Evolutionary conservation across 2,888 invertebrate species (phyloP), one percentile per base, ranked within the genome.

Genomic region (Sarcophaga carnaria): DNA sequence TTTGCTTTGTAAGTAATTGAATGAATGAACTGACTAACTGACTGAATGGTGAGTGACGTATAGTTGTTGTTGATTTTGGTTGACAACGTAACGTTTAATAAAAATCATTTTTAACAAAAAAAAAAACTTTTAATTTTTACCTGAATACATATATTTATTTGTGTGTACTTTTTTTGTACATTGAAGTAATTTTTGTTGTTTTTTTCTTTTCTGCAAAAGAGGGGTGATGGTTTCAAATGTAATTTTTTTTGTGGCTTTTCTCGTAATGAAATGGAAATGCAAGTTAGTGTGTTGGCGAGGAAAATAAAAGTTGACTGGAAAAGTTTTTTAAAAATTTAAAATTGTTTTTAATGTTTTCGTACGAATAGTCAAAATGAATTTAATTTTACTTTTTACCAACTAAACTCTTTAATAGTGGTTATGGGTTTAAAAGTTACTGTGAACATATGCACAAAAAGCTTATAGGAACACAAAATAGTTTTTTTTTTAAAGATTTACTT

Each of bases 111-210:
- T 37, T 8, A 8, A 45, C 14, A 71, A 60, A 59, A 54, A 63
- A 81, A 25, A 27, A 70, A 76, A 54, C 69, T 82, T 70, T 70
- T 45, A 76, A 83, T 72, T 84, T 77, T 37, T 63, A 84, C 80
- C 80, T 76, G 60, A 22, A 22, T 22, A 22, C 4, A 45, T 80
- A n/a, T 66, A 76, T 80, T 45, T 66, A 64, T 27, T 45, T 67
- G 17, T 11, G 4, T 62, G 20, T 49, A 37, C 22, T 27, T 78
- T 76, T 72, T 60, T 27, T 45, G 12, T 17, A 67, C 14, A 54
- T 74, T 54, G 17, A 54, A 54, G 12, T 54, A 54, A 14, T 64
- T 62, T 22, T 63, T 25, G 4, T 2, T 1, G 0, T 8, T 37
- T 37, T 37, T 37, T 37, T 37, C 1, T 8, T 37, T 75, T 79